Percentiles rank a stretch among this genome's conserved stretches.
Evolutionary conservation across 2,888 invertebrate species (phyloP).

Genomic region (Hyposoter didymator): DNA sequence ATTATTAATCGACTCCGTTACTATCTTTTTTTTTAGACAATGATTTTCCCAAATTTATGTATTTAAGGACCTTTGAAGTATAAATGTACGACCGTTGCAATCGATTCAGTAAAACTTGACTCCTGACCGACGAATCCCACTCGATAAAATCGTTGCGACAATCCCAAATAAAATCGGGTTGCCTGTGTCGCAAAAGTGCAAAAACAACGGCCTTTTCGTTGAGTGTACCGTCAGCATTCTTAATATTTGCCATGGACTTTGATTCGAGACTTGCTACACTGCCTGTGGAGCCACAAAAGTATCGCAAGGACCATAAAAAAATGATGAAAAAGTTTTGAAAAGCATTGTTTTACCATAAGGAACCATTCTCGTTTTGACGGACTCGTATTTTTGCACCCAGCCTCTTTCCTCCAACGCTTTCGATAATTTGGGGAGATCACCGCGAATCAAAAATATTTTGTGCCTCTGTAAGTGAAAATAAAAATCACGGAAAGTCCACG

Average conservation of each 20-base stretch:
- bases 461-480: constrained; percentile 71
- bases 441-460: constrained; percentile 80
- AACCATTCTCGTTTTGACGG: constrained; percentile 77
- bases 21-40: not conserved
- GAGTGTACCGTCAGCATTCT: constrained; percentile 74
- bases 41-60: not conserved
- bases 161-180: constrained; percentile 80
- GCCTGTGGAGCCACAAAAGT: constrained; percentile 64
- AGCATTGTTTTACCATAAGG: constrained; percentile 76
- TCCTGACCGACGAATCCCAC: constrained; percentile 77
- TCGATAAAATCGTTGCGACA: constrained; percentile 80
- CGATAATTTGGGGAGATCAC: constrained; percentile 80
- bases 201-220: constrained; percentile 79
- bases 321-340: not conserved
- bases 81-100: constrained; percentile 78
- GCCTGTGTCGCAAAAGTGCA: constrained; percentile 73
- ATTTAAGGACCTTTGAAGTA: constrained; percentile 77
- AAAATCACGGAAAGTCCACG: not conserved
- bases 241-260: constrained; percentile 77
- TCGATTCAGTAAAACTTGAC: constrained; percentile 77
- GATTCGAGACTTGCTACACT: constrained; percentile 75
- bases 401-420: constrained; percentile 78
- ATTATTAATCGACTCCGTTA: not conserved
- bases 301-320: not conserved
- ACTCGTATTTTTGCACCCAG: constrained; percentile 81